phyloP scores from a whole-genome alignment of 2,113 vertebrate species.

The Phoxinus phoxinus region DNA sequence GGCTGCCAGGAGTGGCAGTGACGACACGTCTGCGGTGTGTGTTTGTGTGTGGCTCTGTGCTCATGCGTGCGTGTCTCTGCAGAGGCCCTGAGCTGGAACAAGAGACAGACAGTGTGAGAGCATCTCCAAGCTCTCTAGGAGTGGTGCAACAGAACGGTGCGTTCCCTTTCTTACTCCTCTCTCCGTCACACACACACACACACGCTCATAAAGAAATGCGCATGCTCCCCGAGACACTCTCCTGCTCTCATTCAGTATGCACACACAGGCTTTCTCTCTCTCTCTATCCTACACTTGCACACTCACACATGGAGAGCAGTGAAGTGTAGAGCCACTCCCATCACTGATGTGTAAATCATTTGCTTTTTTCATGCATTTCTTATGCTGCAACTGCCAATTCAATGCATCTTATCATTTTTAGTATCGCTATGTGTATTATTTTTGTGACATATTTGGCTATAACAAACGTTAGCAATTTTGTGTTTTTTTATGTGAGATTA shows the following conservation, averaged over 20 bases:
- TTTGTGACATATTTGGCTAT: background rate
- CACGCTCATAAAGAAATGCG: conserved; percentile 5
- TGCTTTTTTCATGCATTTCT: conserved; percentile 54
- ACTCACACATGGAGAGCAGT: conserved; percentile 24
- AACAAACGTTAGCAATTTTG: too few species aligned
- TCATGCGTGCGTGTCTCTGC: conserved; percentile 54
- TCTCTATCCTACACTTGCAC: conserved; percentile 22
- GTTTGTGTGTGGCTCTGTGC: conserved; percentile 54
- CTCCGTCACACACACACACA: conserved; percentile 31
- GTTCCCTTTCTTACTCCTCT: conserved; percentile 44
- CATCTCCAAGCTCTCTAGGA: conserved; percentile 48
- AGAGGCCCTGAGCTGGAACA: conserved; percentile 55
- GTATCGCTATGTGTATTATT: background rate
- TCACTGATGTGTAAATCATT: conserved; percentile 60
- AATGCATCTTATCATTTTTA: background rate
- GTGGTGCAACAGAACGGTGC: conserved; percentile 49
- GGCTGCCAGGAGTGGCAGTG: conserved; percentile 60
- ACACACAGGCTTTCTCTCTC: conserved; percentile 25
- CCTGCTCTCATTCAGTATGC: conserved; percentile 39
- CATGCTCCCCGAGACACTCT: conserved; percentile 25
- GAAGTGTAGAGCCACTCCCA: conserved; percentile 48
- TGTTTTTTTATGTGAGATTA: too few species aligned
- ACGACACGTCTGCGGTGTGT: conserved; percentile 58
- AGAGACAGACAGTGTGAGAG: conserved; percentile 47
- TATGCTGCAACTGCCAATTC: background rate